A percentile compares a stretch with the other conserved stretches of the same genome.
Evolutionary conservation across 1,140 invertebrate genomes (phyloP).

Genomic region (Heliothis virescens): DNA sequence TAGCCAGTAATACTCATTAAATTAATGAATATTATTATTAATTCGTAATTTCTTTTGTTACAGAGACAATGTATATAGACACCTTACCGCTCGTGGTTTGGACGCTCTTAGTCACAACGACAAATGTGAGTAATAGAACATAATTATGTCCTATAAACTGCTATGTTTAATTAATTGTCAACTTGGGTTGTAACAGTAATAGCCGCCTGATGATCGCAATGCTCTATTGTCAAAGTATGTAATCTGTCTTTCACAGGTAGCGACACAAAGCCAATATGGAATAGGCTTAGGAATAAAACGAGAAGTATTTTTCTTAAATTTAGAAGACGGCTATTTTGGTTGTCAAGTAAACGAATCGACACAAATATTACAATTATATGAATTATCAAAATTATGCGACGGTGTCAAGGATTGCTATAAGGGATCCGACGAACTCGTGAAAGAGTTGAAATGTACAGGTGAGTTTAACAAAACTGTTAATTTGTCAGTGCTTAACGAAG

Average conservation of each 20-base stretch:
- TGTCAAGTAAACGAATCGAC: slow-evolving; percentile 98
- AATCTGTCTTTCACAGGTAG: slow-evolving; percentile 87
- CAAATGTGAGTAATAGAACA: slow-evolving; percentile 82
- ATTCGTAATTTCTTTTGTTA: slow-evolving; percentile 68
- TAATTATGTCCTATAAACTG: not conserved
- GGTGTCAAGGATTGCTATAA: slow-evolving; percentile 95
- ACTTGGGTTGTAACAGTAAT: not conserved
- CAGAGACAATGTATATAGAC: slow-evolving; percentile 84
- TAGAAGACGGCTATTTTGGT: slow-evolving; percentile 98
- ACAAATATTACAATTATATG: slow-evolving; percentile 97
- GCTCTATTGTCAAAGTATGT: slow-evolving; percentile 15
- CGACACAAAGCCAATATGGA: slow-evolving; percentile 90
- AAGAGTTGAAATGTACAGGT: slow-evolving; percentile 97
- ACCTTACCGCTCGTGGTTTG: slow-evolving; percentile 84
- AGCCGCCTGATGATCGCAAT: not conserved
- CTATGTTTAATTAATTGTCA: not conserved
- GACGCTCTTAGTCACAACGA: slow-evolving; percentile 82
- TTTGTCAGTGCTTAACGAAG: too few relatives aligned
- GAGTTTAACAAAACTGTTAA: slow-evolving; percentile 69
- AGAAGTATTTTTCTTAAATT: slow-evolving; percentile 98
- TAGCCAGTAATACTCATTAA: too few relatives aligned
- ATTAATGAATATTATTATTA: not conserved
- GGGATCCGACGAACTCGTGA: slow-evolving; percentile 95
- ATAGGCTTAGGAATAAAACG: slow-evolving; percentile 93
- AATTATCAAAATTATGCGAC: slow-evolving; percentile 97